These are phyloP conservation scores for Pseudochirops cupreus DNA, from an alignment of 2,797 vertebrate species.

Conservation along the genomic window DNA sequence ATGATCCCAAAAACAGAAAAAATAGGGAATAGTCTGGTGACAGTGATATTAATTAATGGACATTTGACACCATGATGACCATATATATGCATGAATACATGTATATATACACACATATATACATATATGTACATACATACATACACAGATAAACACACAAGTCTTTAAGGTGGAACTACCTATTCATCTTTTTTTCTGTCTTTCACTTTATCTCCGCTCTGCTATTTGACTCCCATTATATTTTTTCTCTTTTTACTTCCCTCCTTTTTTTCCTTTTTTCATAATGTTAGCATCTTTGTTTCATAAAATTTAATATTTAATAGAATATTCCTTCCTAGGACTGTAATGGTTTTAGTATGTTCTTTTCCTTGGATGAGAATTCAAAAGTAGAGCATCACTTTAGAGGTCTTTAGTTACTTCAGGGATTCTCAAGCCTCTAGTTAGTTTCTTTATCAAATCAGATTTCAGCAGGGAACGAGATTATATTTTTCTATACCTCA, in stretches of 20 bases:
- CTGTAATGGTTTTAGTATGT: not conserved
- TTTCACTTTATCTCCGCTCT: not conserved
- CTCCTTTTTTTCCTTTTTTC: not conserved
- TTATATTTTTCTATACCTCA: not conserved
- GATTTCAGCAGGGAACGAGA: not conserved
- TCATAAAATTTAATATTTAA: not conserved
- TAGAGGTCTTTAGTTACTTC: not conserved
- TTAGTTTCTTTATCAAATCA: constrained; percentile 9
- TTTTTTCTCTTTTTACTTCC: not conserved
- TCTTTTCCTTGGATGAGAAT: constrained; percentile 12
- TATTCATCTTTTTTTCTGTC: not conserved
- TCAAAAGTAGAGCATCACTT: constrained; percentile 4
- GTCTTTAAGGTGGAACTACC: not conserved
- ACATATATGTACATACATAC: not conserved
- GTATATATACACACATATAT: not conserved
- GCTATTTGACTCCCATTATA: not conserved
- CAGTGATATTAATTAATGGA: constrained; percentile 57
- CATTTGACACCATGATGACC: constrained; percentile 71
- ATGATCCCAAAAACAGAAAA: constrained; percentile 60
- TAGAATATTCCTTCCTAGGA: constrained; percentile 21
- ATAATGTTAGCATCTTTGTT: not conserved
- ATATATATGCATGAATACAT: not conserved
- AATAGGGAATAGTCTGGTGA: constrained; percentile 40
- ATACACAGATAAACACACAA: not conserved
- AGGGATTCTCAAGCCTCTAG: not conserved